Percentiles rank a stretch among this genome's conserved stretches.
These are phyloP conservation scores for Plectus sambesii DNA, from an alignment of 1,140 invertebrate species.

Conservation along the genomic window DNA sequence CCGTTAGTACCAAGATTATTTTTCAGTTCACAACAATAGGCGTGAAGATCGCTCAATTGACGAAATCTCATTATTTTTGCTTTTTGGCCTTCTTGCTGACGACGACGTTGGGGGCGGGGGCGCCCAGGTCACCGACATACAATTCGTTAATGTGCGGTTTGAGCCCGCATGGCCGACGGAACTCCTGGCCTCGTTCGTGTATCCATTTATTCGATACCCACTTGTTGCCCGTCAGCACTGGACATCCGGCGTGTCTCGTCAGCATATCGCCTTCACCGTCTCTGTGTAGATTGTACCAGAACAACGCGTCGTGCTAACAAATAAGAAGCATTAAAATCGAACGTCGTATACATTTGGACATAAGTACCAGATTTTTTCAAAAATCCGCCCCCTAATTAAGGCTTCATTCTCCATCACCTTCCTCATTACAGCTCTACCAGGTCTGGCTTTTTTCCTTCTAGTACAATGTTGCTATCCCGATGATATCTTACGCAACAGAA, in stretches of 20 bases:
- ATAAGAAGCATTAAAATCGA: not conserved
- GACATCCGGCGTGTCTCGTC: constrained; percentile 91
- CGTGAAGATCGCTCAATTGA: too few species aligned
- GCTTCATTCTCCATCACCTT: too few species aligned
- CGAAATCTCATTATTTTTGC: too few species aligned
- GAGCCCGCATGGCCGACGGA: constrained; percentile 62
- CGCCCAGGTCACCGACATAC: constrained; percentile 42
- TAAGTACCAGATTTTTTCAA: constrained; percentile 3
- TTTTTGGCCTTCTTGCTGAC: too few species aligned
- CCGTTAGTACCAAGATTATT: too few species aligned
- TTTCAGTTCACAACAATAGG: too few species aligned
- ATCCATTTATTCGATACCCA: constrained; percentile 99
- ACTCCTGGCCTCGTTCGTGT: constrained; percentile 84
- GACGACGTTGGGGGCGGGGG: constrained; percentile 33
- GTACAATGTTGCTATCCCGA: too few species aligned
- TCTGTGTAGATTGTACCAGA: constrained; percentile 84
- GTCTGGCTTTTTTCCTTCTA: too few species aligned
- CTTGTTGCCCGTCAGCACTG: constrained; percentile 85
- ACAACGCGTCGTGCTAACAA: constrained; percentile 65
- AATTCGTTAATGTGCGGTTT: constrained; percentile 33
- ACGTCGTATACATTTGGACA: constrained; percentile 3
- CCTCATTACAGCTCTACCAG: too few species aligned
- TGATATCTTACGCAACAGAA: too few species aligned
- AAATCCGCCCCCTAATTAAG: constrained; percentile 8
- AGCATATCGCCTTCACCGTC: constrained; percentile 79